These are phyloP conservation scores for Brevipalpus yothersi DNA, from an alignment of 1,140 invertebrate species.

Conservation along the genomic window DNA sequence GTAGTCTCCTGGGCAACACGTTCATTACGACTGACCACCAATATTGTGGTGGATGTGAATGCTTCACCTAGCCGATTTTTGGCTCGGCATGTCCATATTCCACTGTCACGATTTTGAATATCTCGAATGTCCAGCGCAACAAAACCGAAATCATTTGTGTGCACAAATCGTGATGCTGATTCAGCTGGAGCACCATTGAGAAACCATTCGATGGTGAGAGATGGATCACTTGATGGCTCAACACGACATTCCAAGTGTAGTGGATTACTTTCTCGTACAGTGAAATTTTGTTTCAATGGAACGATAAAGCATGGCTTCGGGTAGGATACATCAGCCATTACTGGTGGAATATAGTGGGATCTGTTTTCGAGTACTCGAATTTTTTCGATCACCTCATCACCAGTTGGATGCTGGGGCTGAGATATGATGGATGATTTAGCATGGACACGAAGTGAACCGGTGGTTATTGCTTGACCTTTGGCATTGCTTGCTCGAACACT, in stretches of 20 bases:
- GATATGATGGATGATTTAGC: neutral
- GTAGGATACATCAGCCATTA: conserved; percentile 37
- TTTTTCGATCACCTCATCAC: conserved; percentile 78
- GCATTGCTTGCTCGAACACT: conserved; percentile 54
- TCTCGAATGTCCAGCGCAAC: conserved; percentile 47
- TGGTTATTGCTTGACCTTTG: neutral
- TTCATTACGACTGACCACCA: conserved; percentile 25
- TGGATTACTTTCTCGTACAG: conserved; percentile 53
- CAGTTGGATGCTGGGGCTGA: conserved; percentile 27
- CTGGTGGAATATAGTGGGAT: conserved; percentile 22
- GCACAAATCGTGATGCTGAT: conserved; percentile 28
- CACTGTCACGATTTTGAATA: conserved; percentile 22
- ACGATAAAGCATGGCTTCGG: conserved; percentile 66
- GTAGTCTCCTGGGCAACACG: conserved; percentile 71
- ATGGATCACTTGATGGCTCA: conserved; percentile 77
- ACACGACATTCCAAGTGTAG: conserved; percentile 86
- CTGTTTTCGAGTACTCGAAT: conserved; percentile 62
- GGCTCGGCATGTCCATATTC: conserved; percentile 25
- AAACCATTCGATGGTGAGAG: conserved; percentile 85
- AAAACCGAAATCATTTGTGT: conserved; percentile 46
- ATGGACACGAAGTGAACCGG: neutral
- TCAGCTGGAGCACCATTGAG: conserved; percentile 68
- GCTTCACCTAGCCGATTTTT: conserved; percentile 19
- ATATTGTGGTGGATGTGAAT: conserved; percentile 38
- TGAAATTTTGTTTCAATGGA: conserved; percentile 55